These are phyloP conservation scores for Caenorhabditis sulstoni DNA, from an alignment of 2,888 invertebrate species.

Conservation along the genomic window DNA sequence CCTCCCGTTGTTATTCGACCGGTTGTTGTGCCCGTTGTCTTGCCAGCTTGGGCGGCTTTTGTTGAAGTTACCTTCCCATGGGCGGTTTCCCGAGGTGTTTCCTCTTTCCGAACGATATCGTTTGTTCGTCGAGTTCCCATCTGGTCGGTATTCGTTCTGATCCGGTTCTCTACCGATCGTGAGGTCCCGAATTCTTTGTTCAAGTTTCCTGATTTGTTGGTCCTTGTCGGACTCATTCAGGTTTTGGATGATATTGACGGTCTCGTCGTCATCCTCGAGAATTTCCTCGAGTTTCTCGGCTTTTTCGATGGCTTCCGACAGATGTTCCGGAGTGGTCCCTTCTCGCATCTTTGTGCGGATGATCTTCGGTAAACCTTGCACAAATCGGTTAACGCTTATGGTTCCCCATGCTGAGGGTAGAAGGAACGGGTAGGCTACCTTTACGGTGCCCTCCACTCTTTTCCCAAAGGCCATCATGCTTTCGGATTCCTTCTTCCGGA, in stretches of 20 bases:
- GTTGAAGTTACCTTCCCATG: too few relatives aligned
- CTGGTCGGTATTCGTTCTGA: neutral
- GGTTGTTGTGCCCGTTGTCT: neutral
- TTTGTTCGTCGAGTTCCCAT: too few relatives aligned
- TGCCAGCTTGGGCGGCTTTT: too few relatives aligned
- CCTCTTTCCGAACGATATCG: too few relatives aligned
- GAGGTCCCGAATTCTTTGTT: neutral
- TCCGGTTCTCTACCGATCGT: neutral
- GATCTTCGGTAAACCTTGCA: neutral
- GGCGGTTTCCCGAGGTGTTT: too few relatives aligned
- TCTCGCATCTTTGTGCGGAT: neutral
- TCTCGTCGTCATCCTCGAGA: neutral
- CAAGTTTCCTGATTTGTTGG: neutral
- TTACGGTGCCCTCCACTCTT: neutral
- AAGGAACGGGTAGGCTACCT: neutral
- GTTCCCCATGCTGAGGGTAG: too few relatives aligned
- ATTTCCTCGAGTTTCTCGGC: slow-evolving; percentile 2
- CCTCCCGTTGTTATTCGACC: neutral
- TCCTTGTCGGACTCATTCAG: neutral
- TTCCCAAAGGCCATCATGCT: neutral
- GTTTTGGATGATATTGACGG: neutral
- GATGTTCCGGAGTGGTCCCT: too few relatives aligned
- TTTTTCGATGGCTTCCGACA: too few relatives aligned
- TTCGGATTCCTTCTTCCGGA: neutral
- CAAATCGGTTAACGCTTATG: neutral